A percentile compares a stretch with the other conserved stretches of the same genome.
phyloP scores from a whole-genome alignment of 1,140 invertebrate genomes.

The Sitophilus oryzae region DNA sequence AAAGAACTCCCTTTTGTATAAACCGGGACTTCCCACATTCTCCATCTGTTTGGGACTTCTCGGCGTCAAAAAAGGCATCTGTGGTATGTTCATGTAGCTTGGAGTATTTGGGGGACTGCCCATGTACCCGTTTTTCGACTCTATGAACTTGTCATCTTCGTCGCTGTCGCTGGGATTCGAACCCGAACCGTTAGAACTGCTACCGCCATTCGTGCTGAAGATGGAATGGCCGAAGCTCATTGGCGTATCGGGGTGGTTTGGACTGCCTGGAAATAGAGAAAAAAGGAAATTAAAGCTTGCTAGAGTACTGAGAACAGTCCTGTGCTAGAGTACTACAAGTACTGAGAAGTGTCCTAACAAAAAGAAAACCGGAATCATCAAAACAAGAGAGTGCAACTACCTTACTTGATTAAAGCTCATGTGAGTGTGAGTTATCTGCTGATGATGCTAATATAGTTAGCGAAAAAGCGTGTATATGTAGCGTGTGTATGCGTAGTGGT shows the following conservation, averaged over 20 bases:
- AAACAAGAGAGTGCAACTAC: too few species aligned
- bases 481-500: too few species aligned
- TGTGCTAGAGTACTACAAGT: too few species aligned
- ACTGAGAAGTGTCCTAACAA: too few species aligned
- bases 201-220: constrained; percentile 45
- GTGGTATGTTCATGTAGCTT: constrained; percentile 46
- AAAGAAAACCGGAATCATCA: too few species aligned
- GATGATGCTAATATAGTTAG: too few species aligned
- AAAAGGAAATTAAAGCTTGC: too few species aligned
- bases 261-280: constrained; percentile 46
- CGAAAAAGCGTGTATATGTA: too few species aligned
- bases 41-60: constrained; percentile 43
- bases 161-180: constrained; percentile 68
- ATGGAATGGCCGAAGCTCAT: constrained; percentile 40
- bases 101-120: constrained; percentile 59
- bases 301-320: too few species aligned
- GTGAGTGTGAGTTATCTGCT: too few species aligned
- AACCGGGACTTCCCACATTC: constrained; percentile 46
- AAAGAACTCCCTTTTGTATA: constrained; percentile 61
- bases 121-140: constrained; percentile 42
- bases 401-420: too few species aligned
- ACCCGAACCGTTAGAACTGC: constrained; percentile 51
- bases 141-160: constrained; percentile 53
- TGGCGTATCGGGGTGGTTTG: constrained; percentile 59
- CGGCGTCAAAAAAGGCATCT: constrained; percentile 45